Evolutionary conservation across 2,888 invertebrate species (phyloP).

Genomic region (Dexiosoma caninum): DNA sequence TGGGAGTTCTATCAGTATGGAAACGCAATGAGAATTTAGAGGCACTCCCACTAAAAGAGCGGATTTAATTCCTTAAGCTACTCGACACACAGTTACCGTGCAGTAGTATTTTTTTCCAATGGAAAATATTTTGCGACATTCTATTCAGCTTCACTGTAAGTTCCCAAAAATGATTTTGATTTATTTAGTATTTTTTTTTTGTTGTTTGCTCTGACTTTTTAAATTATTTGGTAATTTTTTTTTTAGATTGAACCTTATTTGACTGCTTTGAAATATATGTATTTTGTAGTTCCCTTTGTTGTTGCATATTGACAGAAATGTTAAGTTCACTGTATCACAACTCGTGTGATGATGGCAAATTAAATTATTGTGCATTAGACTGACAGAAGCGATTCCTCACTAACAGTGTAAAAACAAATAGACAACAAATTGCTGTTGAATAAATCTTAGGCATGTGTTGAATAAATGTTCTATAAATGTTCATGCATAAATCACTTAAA

Average conservation of each 20-base stretch:
- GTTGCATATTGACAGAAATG: neutral
- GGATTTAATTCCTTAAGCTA: too few species aligned
- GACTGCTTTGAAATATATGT: slow-evolving; percentile 42
- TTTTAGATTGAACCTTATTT: slow-evolving; percentile 42
- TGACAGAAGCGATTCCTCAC: slow-evolving; percentile 5
- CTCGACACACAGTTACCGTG: too few species aligned
- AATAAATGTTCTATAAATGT: slow-evolving; percentile 53
- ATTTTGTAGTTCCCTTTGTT: too few species aligned
- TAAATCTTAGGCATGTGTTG: slow-evolving; percentile 42
- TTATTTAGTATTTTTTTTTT: neutral
- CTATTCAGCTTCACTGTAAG: neutral
- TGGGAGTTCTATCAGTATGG: too few species aligned
- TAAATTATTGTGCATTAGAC: slow-evolving; percentile 47
- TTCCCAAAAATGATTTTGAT: neutral
- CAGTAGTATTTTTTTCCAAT: too few species aligned
- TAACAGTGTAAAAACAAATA: neutral
- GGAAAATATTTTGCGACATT: too few species aligned
- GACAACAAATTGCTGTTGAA: neutral
- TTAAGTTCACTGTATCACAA: slow-evolving; percentile 14
- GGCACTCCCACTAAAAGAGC: too few species aligned
- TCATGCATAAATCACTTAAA: slow-evolving; percentile 56
- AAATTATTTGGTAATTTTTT: slow-evolving; percentile 31
- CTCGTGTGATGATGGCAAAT: slow-evolving; percentile 36
- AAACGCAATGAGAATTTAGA: too few species aligned
- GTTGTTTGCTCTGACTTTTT: neutral